These are phyloP conservation scores for Polymixis lichenea DNA, from an alignment of 2,888 invertebrate genomes.

Conservation along the genomic window DNA sequence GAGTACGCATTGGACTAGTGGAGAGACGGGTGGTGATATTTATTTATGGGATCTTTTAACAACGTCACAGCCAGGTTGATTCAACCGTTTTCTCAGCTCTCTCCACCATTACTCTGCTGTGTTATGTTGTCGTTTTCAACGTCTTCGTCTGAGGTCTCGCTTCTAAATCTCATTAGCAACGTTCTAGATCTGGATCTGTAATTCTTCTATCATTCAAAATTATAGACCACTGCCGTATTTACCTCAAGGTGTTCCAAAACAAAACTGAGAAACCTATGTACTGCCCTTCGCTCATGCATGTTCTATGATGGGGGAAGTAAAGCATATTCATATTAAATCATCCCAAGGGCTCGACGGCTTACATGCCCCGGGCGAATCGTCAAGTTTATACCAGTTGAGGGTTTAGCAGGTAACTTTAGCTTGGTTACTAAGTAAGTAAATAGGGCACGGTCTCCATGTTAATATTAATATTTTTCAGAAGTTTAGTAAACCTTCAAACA, in stretches of 20 bases:
- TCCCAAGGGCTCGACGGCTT: slow-evolving; percentile 12
- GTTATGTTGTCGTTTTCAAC: too few species aligned
- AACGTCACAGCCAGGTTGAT: too few species aligned
- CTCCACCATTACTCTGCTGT: too few species aligned
- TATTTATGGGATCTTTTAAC: too few species aligned
- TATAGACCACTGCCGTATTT: neutral
- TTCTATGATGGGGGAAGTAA: neutral
- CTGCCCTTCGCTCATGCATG: neutral
- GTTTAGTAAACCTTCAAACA: neutral
- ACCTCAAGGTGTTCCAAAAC: slow-evolving; percentile 9
- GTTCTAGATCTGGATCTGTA: too few species aligned
- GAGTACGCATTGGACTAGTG: too few species aligned
- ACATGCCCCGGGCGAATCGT: neutral
- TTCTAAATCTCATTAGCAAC: too few species aligned
- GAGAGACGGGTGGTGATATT: too few species aligned
- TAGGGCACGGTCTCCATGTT: neutral
- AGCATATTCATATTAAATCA: slow-evolving; percentile 21
- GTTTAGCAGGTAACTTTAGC: slow-evolving; percentile 25
- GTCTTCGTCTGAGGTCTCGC: too few species aligned
- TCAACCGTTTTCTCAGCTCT: too few species aligned
- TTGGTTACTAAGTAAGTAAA: neutral
- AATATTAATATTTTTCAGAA: neutral
- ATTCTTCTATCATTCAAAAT: neutral
- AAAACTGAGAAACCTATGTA: neutral
- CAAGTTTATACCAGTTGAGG: slow-evolving; percentile 18